Evolutionary conservation across 2,888 invertebrate genomes (phyloP).

Genomic region (Ptychoptera contaminata): DNA sequence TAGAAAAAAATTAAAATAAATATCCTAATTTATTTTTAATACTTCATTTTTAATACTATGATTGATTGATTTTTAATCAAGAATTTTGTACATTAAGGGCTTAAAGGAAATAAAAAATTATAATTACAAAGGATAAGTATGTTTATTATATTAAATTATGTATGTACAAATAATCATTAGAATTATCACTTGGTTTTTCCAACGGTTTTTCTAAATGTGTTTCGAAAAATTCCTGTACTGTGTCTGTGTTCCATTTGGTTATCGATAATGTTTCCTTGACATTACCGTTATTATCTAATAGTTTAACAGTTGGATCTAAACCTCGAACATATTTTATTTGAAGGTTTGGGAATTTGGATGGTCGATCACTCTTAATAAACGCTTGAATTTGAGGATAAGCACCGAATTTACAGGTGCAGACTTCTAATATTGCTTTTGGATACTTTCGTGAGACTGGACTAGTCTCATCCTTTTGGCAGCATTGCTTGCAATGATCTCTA

Average conservation of each 20-base stretch:
- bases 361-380: constrained; percentile 86
- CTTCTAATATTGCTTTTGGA: constrained; percentile 83
- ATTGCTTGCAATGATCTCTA: constrained; percentile 46
- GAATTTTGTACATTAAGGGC: not conserved
- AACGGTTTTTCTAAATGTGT: constrained; percentile 53
- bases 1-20: no score
- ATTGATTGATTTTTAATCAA: not conserved
- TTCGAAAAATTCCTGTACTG: constrained; percentile 88
- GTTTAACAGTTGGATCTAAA: constrained; percentile 82
- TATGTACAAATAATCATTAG: constrained; percentile 42
- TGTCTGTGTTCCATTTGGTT: constrained; percentile 97
- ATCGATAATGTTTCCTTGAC: constrained; percentile 83
- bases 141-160: constrained; percentile 31
- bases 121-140: constrained; percentile 16
- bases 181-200: constrained; percentile 30
- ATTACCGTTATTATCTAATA: constrained; percentile 70
- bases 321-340: constrained; percentile 87
- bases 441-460: constrained; percentile 57
- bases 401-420: constrained; percentile 96
- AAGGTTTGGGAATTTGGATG: constrained; percentile 79
- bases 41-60: no score
- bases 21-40: no score
- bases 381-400: constrained; percentile 97
- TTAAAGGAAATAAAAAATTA: not conserved
- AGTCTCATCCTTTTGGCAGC: constrained; percentile 61